Evolutionary conservation across 30 jellyfish, hydroid and myxozoan genomes (phyloP), one percentile per base, ranked within the genome.

Genomic region (Cassiopea andromeda): DNA sequence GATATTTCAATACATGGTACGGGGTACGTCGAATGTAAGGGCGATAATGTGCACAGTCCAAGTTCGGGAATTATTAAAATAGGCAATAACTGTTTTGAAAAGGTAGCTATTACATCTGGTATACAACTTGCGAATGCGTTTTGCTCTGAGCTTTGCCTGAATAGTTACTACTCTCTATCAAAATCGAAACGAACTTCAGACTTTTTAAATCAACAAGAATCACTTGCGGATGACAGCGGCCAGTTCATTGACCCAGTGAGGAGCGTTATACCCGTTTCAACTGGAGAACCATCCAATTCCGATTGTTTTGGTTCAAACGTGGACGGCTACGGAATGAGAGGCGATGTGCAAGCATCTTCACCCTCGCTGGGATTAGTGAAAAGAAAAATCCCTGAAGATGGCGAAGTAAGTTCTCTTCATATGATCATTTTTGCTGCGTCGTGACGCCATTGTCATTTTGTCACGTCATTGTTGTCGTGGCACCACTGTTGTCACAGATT

Each of bases 181-280:
- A 82, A 75, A 60, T 46, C 83, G 59, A 50, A 64, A 58, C 38
- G 17, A 49, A 12, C 89, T 2, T 60, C 86, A 9, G 89, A 47
- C 8, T 44, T 67, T 13, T 45, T 87, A 46, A 59, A 48, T 14
- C 76, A 48, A 12, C 74, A 73, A 18, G 85, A 68, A 38, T 1
- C 82, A 45, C 48, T 48, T 13, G 77, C 84, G 27, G 94, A 78
- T 72, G 94, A 87, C 44, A 87, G 94, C 59, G 94, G 94, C 1
- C 85, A 73, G 81, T 72, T 90, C 4, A 90, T 90, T 57, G 97
- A 92, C 45, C 91, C 97, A n/a, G 89, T 80, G 0, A 69, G 90
- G 43, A 86, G 95, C 60, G 92, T 92, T 83, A 85, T 83, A 44
- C 91, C 97, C n/a, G 97, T 83, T 70, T 92, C 97, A 54, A 78